phyloP scores from a whole-genome alignment of 2,888 invertebrate genomes.

The Synergus japonicus region DNA sequence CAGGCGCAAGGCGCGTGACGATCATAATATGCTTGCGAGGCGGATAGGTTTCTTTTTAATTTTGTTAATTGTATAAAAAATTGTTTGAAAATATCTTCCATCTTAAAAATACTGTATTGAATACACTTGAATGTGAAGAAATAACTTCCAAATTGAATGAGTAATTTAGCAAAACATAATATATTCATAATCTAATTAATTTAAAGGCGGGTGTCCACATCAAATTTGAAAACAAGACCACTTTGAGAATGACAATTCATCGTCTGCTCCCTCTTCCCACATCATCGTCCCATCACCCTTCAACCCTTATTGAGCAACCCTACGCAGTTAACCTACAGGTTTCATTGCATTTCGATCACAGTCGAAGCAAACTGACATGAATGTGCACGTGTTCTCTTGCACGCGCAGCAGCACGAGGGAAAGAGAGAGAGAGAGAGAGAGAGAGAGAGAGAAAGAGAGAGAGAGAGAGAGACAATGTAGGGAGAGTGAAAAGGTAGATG shows the following conservation, averaged over 20 bases:
- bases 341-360: slow-evolving; percentile 50
- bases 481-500: slow-evolving; percentile 50
- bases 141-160: no score
- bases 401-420: slow-evolving; percentile 46
- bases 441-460: slow-evolving; percentile 40
- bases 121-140: no score
- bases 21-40: no score
- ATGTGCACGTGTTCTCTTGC: slow-evolving; percentile 34
- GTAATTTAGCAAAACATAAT: no score
- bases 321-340: slow-evolving; percentile 39
- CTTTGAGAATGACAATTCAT: not conserved
- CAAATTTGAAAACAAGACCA: not conserved
- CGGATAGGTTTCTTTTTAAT: no score
- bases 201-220: not conserved
- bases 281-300: not conserved
- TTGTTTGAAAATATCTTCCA: no score
- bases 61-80: no score
- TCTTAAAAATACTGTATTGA: no score
- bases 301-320: not conserved
- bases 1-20: no score
- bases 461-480: slow-evolving; percentile 43
- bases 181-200: no score
- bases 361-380: slow-evolving; percentile 31
- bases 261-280: not conserved
- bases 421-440: slow-evolving; percentile 38